Evolutionary conservation across 2,888 invertebrate species (phyloP), one percentile per base, ranked within the genome.

Genomic region (Atrina japonica): DNA sequence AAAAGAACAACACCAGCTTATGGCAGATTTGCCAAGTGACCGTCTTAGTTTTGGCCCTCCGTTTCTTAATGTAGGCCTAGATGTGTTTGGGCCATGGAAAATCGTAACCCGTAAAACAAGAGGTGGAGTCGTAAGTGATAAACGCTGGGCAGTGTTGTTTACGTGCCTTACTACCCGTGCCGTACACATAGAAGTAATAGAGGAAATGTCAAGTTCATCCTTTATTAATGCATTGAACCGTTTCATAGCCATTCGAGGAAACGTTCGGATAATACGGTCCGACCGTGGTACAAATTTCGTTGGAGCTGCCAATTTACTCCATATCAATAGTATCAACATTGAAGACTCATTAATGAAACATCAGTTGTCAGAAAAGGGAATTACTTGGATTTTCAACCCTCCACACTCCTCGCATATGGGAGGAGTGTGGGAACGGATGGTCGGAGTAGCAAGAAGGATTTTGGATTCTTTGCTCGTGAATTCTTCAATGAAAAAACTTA

Each of bases 11-110:
- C n/a, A 29, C n/a, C 79, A 77, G 53, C 40, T 63, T 16, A 80
- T 77, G 80, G 72, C 76, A 0, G 66, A 73, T 41, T 56, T 79
- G 30, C 73, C 73, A 2, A 18, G 29, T 1, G 76, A 74, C 41
- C 45, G 76, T 23, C n/a, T 73, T 18, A 43, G 30, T 1, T 59
- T 40, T 7, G 43, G 55, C 16, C 68, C 70, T 21, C 72, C 72
- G 18, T 75, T 75, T 52, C 25, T 69, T 1, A 58, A 70, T 45
- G 70, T 75, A 25, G 75, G 73, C 14, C 43, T 75, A 2, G 77
- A 77, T 43, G 66, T 58, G 9, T 77, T 77, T 53, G 70, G 72
- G 7, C 75, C 72, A 11, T 75, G 74, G 74, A 45, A 56, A 35
- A 59, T 74, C 5, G 55, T 66, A 3, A 43, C 76, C n/a, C 70